Conservation (phyloP, 2,113 vertebrate species). For the Thomomys bottae region DNA sequence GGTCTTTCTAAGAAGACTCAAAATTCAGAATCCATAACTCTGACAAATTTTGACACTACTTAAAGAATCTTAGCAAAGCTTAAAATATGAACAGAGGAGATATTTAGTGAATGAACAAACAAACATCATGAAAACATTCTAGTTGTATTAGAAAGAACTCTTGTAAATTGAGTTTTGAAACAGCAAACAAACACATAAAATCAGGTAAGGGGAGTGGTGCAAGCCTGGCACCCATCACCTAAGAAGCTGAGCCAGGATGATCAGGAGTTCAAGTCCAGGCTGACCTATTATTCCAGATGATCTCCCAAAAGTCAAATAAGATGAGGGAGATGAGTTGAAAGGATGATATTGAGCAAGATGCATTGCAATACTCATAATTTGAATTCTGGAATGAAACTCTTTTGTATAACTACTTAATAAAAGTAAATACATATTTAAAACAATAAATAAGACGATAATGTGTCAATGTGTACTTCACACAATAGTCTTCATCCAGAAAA, state of each 20-base stretch:
- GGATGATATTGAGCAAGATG: neutral
- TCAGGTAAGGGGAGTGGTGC: neutral
- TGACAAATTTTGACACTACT: neutral
- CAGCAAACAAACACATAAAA: neutral
- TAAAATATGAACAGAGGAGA: neutral
- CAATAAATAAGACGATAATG: neutral
- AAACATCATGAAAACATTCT: neutral
- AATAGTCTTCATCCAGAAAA: neutral
- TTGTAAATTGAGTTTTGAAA: neutral
- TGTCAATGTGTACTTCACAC: neutral
- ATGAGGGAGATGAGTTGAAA: neutral
- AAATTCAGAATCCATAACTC: conserved; percentile 57
- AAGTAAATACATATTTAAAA: neutral
- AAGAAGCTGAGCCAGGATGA: neutral
- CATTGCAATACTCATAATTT: too few species aligned
- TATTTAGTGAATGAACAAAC: conserved; percentile 14
- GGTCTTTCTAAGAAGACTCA: conserved; percentile 41
- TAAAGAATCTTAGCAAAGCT: neutral
- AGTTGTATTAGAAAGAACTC: neutral
- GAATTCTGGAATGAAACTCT: too few species aligned
- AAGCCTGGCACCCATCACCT: too few species aligned
- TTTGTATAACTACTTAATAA: too few species aligned
- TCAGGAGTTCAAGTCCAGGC: neutral
- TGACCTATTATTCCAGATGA: neutral
- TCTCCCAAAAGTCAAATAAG: neutral